A percentile compares a stretch with the other conserved stretches of the same genome.
phyloP scores from a whole-genome alignment of 2,888 invertebrate genomes.

The Ectemnius continuus region DNA sequence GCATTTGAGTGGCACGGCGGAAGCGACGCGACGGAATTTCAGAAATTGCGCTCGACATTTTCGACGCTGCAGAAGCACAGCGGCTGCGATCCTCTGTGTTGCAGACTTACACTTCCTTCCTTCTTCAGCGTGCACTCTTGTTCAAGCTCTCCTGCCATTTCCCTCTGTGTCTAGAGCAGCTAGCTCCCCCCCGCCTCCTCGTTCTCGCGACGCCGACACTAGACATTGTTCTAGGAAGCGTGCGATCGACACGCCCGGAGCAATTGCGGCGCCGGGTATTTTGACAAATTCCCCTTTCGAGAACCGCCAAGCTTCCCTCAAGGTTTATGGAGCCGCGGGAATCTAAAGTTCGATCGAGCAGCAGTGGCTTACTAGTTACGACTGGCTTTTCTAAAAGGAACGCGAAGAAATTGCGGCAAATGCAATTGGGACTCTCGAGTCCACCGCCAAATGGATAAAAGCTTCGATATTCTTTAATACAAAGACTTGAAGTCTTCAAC shows the following conservation, averaged over 20 bases:
- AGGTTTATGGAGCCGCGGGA: slow-evolving; percentile 15
- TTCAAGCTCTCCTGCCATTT: not conserved
- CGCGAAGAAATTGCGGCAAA: too few relatives aligned
- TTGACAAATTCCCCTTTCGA: not conserved
- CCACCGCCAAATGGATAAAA: too few relatives aligned
- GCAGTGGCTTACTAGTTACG: slow-evolving; percentile 13
- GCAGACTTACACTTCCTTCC: slow-evolving; percentile 3
- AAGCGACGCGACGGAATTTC: slow-evolving; percentile 62
- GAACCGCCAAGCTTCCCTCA: slow-evolving; percentile 5
- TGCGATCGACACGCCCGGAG: not conserved
- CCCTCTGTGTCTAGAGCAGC: not conserved
- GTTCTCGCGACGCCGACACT: not conserved
- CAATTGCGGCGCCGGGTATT: not conserved
- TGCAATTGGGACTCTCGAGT: too few relatives aligned
- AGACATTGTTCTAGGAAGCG: not conserved
- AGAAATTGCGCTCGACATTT: slow-evolving; percentile 65
- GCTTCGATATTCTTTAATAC: too few relatives aligned
- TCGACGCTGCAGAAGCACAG: slow-evolving; percentile 20
- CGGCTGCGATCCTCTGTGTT: not conserved
- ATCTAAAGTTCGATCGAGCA: slow-evolving; percentile 31
- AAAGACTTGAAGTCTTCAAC: too few relatives aligned
- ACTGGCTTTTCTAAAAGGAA: too few relatives aligned
- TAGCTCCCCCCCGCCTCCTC: not conserved
- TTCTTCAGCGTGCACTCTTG: not conserved
- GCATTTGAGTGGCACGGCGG: slow-evolving; percentile 53